Conservation (phyloP, 2,113 vertebrate species). For the Numenius arquata region DNA sequence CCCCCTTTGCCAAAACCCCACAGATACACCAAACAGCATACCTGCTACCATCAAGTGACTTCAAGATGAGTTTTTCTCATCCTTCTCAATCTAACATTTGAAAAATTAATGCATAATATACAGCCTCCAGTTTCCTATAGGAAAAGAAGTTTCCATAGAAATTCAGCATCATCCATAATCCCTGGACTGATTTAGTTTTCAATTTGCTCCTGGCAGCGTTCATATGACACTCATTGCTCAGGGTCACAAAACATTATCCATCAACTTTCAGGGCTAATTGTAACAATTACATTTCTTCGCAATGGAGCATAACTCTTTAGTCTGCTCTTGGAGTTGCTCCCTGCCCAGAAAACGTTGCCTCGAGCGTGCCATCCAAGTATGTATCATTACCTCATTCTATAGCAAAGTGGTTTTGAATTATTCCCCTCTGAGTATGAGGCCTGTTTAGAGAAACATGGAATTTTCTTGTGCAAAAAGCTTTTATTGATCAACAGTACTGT, state of each 20-base stretch:
- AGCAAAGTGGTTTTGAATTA: not conserved
- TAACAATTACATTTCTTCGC: not conserved
- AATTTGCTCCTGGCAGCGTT: not conserved
- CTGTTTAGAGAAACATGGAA: not conserved
- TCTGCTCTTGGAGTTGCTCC: not conserved
- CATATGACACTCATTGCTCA: not conserved
- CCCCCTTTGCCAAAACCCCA: rapidly evolving
- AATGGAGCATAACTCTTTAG: not conserved
- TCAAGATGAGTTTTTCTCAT: not conserved
- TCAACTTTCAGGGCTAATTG: not conserved
- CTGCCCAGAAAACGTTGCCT: not conserved
- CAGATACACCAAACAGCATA: not conserved
- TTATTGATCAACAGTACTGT: not conserved
- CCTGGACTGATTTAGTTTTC: not conserved
- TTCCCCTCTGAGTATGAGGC: not conserved
- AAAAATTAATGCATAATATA: not conserved
- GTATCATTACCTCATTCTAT: not conserved
- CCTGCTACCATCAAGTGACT: not conserved
- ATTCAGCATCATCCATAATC: not conserved
- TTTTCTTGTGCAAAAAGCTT: not conserved
- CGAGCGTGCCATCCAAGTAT: rapidly evolving
- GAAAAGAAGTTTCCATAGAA: not conserved
- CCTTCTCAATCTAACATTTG: not conserved
- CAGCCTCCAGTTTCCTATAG: not conserved
- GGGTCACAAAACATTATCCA: not conserved